Evolutionary conservation across 2,888 invertebrate species (phyloP).

Genomic region (Tenthredo distinguenda): DNA sequence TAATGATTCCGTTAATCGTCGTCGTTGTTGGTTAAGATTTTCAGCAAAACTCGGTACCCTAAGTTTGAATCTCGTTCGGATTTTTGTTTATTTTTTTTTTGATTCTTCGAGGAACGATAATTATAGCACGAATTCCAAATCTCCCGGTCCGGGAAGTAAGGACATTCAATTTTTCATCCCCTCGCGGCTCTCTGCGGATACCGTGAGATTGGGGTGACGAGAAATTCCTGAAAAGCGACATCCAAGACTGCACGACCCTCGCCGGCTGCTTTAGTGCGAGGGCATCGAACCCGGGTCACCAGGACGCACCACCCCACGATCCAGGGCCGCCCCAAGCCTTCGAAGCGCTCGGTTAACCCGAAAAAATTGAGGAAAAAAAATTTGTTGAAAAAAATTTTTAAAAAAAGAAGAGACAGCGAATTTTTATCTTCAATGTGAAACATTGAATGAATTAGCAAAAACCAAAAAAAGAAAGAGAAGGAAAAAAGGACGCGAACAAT

Average conservation of each 20-base stretch:
- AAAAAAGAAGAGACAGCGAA: background rate
- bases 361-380: background rate
- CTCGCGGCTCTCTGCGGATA: background rate
- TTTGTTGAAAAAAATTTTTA: too few species aligned
- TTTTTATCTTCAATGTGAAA: background rate
- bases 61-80: too few species aligned
- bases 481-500: background rate
- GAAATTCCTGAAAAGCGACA: background rate
- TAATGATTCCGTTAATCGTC: too few species aligned
- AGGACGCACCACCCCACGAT: background rate
- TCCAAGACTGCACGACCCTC: slow-evolving; percentile 43
- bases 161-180: too few species aligned
- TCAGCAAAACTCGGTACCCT: too few species aligned
- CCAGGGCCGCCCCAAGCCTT: slow-evolving; percentile 47
- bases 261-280: slow-evolving; percentile 59
- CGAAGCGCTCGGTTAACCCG: background rate
- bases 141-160: too few species aligned
- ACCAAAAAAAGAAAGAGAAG: background rate
- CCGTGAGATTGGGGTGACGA: background rate
- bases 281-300: slow-evolving; percentile 72
- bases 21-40: too few species aligned
- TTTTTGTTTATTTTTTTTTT: too few species aligned
- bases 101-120: background rate
- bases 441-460: background rate
- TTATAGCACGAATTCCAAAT: background rate